phyloP scores from a whole-genome alignment of 2,113 vertebrate species.

The Ceyx cyanopectus region DNA sequence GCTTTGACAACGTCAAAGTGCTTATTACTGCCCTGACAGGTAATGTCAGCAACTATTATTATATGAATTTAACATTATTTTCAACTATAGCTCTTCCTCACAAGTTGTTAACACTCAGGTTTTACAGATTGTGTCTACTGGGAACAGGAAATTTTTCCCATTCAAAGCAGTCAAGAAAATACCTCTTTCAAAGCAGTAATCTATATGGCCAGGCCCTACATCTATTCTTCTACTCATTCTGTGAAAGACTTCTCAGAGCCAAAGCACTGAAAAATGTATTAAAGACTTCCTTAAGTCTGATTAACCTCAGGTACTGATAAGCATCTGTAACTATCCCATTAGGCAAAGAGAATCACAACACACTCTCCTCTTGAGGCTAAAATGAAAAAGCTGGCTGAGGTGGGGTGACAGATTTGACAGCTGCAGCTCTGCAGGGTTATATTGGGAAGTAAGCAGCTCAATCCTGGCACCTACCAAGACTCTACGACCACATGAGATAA shows the following conservation, averaged over 20 bases:
- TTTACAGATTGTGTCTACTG: background rate
- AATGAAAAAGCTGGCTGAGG: background rate
- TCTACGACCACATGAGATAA: background rate
- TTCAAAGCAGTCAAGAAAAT: background rate
- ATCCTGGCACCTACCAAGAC: background rate
- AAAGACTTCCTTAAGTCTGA: background rate
- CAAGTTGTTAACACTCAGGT: background rate
- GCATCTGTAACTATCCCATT: background rate
- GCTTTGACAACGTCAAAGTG: background rate
- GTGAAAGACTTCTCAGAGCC: background rate
- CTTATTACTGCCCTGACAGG: background rate
- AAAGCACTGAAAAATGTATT: background rate
- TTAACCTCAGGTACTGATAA: background rate
- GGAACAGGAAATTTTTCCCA: background rate
- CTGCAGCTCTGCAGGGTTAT: background rate
- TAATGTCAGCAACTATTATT: background rate
- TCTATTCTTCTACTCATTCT: background rate
- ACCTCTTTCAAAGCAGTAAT: background rate
- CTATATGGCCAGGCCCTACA: background rate
- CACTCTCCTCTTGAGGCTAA: background rate
- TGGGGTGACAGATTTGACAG: background rate
- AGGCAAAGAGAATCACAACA: background rate
- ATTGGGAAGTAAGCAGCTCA: background rate
- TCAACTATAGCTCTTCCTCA: background rate
- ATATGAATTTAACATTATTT: background rate